Evolutionary conservation across 2,888 invertebrate genomes (phyloP).

Genomic region (Colostygia pectinataria): DNA sequence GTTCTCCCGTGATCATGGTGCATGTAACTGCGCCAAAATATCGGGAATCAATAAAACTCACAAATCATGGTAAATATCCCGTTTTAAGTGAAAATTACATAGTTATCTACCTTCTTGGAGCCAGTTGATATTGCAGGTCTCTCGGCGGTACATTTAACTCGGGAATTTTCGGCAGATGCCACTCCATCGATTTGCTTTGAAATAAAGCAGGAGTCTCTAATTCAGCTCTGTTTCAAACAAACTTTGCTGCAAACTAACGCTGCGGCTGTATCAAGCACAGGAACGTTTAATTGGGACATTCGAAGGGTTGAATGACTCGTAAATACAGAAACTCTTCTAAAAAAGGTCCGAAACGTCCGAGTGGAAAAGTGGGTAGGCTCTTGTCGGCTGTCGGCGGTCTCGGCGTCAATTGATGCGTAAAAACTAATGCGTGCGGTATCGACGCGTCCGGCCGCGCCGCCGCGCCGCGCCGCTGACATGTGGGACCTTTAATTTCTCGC

Average conservation of each 20-base stretch:
- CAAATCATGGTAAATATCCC: too few relatives aligned
- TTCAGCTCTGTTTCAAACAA: conserved; percentile 10
- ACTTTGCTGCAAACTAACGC: conserved; percentile 3
- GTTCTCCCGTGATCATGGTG: too few relatives aligned
- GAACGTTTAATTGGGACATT: conserved; percentile 9
- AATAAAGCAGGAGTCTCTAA: conserved; percentile 1
- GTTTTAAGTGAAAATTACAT: too few relatives aligned
- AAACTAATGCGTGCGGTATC: conserved; percentile 50
- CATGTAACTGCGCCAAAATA: too few relatives aligned
- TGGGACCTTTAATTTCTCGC: conserved; percentile 64
- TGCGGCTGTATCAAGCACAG: not conserved
- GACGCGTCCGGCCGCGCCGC: conserved; percentile 24
- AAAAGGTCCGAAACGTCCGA: conserved; percentile 9
- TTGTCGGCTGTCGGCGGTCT: conserved; percentile 20
- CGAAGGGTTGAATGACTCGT: conserved; percentile 10
- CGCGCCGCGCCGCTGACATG: conserved; percentile 33
- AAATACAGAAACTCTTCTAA: conserved; percentile 1
- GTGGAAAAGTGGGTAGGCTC: conserved; percentile 19
- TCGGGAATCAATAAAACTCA: too few relatives aligned
- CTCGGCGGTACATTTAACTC: not conserved
- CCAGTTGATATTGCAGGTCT: not conserved
- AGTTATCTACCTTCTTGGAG: not conserved
- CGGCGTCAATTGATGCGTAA: conserved; percentile 43
- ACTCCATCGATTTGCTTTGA: conserved; percentile 3
- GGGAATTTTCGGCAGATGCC: conserved; percentile 4